Conservation (phyloP, 2,888 invertebrate species). For the Clusia tigrina region DNA sequence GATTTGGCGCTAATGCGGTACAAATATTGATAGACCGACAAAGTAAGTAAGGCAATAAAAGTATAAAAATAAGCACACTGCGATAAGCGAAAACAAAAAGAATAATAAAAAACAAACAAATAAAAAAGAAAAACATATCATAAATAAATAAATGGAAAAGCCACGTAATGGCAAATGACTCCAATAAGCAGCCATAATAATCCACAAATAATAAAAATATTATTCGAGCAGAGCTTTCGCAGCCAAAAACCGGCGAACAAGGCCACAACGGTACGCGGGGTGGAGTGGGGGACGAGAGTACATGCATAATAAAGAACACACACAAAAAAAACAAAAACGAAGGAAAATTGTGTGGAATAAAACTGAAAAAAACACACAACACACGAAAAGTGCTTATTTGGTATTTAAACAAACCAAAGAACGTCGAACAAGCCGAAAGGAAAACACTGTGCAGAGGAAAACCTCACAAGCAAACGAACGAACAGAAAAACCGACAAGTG, state of each 20-base stretch:
- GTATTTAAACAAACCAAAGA: constrained; percentile 18
- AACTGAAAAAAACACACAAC: not conserved
- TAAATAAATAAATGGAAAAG: not conserved
- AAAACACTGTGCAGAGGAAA: not conserved
- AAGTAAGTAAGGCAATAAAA: not conserved
- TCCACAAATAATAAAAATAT: constrained; percentile 1
- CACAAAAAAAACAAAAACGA: not conserved
- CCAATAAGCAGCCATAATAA: not conserved
- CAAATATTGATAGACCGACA: too few relatives aligned
- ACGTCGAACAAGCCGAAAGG: not conserved
- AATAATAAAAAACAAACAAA: not conserved
- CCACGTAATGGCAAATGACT: constrained; percentile 4
- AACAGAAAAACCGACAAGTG: not conserved
- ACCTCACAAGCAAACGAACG: not conserved
- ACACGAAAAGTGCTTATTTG: constrained; percentile 22
- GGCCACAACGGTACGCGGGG: not conserved
- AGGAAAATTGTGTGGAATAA: not conserved
- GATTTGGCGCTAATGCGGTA: too few relatives aligned
- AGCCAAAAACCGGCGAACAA: not conserved
- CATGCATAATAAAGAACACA: not conserved
- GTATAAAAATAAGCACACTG: not conserved
- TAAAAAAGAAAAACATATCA: not conserved
- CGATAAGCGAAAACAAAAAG: not conserved
- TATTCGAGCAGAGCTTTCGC: not conserved
- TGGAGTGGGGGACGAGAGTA: not conserved